A percentile compares a stretch with the other conserved stretches of the same genome.
Conservation (phyloP, 2,888 invertebrate genomes). For the Agonopterix heracliana region DNA sequence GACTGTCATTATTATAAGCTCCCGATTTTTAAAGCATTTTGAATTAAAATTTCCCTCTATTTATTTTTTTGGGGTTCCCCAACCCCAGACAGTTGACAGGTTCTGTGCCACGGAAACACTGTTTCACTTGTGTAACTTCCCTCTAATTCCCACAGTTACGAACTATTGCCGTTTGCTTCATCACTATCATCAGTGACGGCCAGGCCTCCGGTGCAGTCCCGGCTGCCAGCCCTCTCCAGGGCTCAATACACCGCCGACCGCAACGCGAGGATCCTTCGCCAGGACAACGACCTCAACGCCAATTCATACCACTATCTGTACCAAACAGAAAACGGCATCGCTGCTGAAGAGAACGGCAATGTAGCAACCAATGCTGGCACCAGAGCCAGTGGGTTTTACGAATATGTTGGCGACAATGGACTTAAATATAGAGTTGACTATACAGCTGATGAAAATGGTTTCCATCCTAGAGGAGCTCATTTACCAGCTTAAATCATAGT, state of each 20-base stretch:
- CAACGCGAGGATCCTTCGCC: conserved; percentile 72
- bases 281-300: conserved; percentile 62
- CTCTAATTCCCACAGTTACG: conserved; percentile 1
- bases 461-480: conserved; percentile 73
- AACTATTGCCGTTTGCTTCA: conserved; percentile 29
- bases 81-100: no score
- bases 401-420: conserved; percentile 80
- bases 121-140: no score
- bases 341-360: conserved; percentile 78
- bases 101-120: no score
- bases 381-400: conserved; percentile 79
- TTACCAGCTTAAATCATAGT: conserved; percentile 33
- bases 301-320: conserved; percentile 78
- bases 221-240: conserved; percentile 23
- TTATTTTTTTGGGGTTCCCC: no score
- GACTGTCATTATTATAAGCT: no score
- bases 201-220: conserved; percentile 24
- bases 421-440: conserved; percentile 75
- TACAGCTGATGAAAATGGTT: conserved; percentile 78
- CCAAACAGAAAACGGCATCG: conserved; percentile 80
- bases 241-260: conserved; percentile 50
- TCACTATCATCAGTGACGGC: conserved; percentile 33
- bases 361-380: conserved; percentile 75
- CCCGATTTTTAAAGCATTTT: no score
- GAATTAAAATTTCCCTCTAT: no score